Evolutionary conservation across 2,888 invertebrate genomes (phyloP), one percentile per base, ranked within the genome.

Genomic region (Athalia rosae): DNA sequence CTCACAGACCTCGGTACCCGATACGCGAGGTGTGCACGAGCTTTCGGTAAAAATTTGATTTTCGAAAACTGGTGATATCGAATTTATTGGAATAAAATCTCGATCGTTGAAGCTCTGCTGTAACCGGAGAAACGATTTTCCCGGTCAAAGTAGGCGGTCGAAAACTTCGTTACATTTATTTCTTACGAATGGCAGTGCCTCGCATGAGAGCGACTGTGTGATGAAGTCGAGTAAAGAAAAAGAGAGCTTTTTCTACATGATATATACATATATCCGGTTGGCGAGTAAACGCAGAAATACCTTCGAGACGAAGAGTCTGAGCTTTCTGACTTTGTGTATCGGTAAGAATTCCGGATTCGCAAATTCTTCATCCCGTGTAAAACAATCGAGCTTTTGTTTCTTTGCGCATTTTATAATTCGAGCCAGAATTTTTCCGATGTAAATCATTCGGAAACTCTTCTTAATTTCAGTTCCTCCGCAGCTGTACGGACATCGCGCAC

Each of bases 91-190:
- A 41, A 61, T 61, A 7, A 3, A 28, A 28, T 28, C 15, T 15
- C 7, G 41, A 61, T 28, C 11, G 28, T 61, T 15, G 28, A 7
- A 61, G 7, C 28, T 3, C 59, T 11, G 59, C 9, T 61, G 58
- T 3, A 58, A 3, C 58, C 11, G 4, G 73, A 61, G 47, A 74
- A 45, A 48, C 56, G 43, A 58, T 41, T 13, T 13, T 13, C 61
- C 59, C n/a, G 59, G 61, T 74, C 74, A 62, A 76, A 74, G 28
- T 28, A 0, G 74, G 47, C n/a, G 41, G 8, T 28, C 6, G n/a
- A 59, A 47, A 62, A 74, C 9, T n/a, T 62, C 53, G 53, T 63
- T 74, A 59, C 61, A 74, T 74, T 61, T 71, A 41, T 71, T 71
- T 41, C 56, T 4, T 9, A 6, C 53, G 4, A 4, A 53, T 53